A percentile compares a stretch with the other conserved stretches of the same genome.
Evolutionary conservation across 2,113 vertebrate species (phyloP).

Genomic region (Emydura subglobosa): DNA sequence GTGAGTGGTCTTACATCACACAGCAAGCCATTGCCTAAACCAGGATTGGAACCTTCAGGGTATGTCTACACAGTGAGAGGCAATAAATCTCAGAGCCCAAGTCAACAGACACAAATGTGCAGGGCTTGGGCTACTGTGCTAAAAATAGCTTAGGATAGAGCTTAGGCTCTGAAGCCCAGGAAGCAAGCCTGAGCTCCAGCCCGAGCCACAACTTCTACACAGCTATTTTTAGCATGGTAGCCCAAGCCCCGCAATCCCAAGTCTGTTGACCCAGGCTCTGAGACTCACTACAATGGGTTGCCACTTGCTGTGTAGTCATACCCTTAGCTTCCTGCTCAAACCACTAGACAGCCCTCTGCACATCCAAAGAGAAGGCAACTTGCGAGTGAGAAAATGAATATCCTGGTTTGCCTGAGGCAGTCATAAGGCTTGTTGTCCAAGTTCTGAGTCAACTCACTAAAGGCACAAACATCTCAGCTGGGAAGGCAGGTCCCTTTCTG

Average conservation of each 20-base stretch:
- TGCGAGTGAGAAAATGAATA: background rate
- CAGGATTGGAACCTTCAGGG: background rate
- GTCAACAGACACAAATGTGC: background rate
- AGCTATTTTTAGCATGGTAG: background rate
- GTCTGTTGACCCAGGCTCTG: background rate
- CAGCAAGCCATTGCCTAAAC: background rate
- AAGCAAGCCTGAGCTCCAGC: background rate
- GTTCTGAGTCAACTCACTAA: background rate
- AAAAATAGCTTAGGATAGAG: background rate
- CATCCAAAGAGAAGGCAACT: background rate
- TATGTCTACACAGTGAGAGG: background rate
- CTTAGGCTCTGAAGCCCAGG: background rate
- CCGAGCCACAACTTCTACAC: background rate
- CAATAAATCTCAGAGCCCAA: background rate
- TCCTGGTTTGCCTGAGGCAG: background rate
- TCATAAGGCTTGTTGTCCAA: background rate
- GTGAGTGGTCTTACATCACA: background rate
- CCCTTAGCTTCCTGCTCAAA: background rate
- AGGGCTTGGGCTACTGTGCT: background rate
- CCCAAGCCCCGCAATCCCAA: background rate
- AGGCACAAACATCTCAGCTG: background rate
- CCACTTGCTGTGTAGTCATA: background rate
- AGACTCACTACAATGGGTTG: background rate
- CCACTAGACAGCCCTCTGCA: background rate
- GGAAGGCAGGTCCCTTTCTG: background rate